These are phyloP conservation scores for Bombylius discolor DNA, from an alignment of 2,888 invertebrate genomes.

Conservation along the genomic window DNA sequence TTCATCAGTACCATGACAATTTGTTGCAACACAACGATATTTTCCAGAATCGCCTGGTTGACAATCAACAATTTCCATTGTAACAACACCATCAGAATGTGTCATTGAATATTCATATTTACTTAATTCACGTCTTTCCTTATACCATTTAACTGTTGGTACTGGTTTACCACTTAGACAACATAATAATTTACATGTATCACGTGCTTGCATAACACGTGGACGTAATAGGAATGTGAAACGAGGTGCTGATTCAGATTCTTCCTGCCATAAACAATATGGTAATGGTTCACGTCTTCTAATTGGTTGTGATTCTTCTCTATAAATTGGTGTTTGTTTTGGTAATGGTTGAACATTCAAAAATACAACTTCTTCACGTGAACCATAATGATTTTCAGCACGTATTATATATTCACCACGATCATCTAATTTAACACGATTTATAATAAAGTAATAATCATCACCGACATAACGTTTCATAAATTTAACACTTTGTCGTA, in stretches of 20 bases:
- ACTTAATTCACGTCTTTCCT: constrained; percentile 82
- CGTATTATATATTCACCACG: constrained; percentile 94
- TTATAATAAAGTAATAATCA: constrained; percentile 95
- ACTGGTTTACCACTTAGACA: constrained; percentile 90
- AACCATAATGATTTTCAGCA: constrained; percentile 93
- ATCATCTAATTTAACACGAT: constrained; percentile 88
- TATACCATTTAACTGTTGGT: constrained; percentile 85
- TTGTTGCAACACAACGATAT: constrained; percentile 87
- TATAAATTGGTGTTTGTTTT: constrained; percentile 34
- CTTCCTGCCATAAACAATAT: constrained; percentile 85
- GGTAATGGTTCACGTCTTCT: constrained; percentile 70
- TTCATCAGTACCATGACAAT: constrained; percentile 88
- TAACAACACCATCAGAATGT: constrained; percentile 88
- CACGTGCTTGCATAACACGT: constrained; percentile 91
- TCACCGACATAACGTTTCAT: constrained; percentile 97
- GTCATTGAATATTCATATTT: constrained; percentile 85
- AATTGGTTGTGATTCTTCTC: constrained; percentile 55
- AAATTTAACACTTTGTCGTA: constrained; percentile 94
- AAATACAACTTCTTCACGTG: constrained; percentile 91
- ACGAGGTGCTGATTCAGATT: constrained; percentile 82
- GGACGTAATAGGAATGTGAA: constrained; percentile 98
- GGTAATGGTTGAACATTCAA: constrained; percentile 76
- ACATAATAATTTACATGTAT: constrained; percentile 94
- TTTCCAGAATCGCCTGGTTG: constrained; percentile 91
- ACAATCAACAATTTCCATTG: constrained; percentile 92